Percentiles rank a stretch among this genome's conserved stretches.
phyloP scores from a whole-genome alignment of 2,888 invertebrate species.

The Caenorhabditis zanzibari region DNA sequence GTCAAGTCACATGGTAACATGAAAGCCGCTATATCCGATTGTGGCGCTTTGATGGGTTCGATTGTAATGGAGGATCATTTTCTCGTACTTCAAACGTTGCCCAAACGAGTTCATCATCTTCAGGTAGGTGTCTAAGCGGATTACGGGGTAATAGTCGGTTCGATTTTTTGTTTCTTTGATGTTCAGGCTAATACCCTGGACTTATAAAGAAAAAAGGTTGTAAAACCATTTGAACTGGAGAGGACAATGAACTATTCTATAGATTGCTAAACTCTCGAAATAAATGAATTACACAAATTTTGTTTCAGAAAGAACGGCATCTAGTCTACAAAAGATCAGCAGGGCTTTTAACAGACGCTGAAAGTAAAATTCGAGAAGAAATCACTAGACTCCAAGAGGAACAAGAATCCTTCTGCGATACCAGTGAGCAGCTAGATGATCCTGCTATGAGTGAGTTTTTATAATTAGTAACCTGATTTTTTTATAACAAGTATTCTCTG shows the following conservation, averaged over 20 bases:
- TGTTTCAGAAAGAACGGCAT: constrained; percentile 77
- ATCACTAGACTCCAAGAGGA: constrained; percentile 70
- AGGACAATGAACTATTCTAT: not conserved
- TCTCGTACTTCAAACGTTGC: constrained; percentile 82
- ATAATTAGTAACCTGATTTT: not conserved
- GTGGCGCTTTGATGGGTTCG: constrained; percentile 79
- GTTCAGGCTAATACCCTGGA: not conserved
- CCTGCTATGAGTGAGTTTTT: constrained; percentile 66
- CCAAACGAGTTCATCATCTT: constrained; percentile 72
- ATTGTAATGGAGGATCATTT: constrained; percentile 82
- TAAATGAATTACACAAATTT: not conserved
- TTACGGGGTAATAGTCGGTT: constrained; percentile 15
- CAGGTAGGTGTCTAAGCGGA: constrained; percentile 64
- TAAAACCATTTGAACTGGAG: not conserved
- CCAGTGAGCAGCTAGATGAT: constrained; percentile 79
- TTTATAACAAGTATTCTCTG: not conserved
- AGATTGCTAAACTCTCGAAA: not conserved
- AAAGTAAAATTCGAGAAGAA: constrained; percentile 72
- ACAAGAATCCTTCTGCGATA: constrained; percentile 81
- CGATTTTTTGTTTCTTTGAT: constrained; percentile 13
- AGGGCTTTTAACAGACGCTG: constrained; percentile 72
- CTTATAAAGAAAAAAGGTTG: not conserved
- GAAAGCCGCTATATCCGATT: constrained; percentile 82
- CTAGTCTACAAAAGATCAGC: constrained; percentile 81
- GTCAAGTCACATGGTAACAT: constrained; percentile 72